Base-by-base conservation (phyloP, 2,113 vertebrate genomes). In the Solea solea region DNA sequence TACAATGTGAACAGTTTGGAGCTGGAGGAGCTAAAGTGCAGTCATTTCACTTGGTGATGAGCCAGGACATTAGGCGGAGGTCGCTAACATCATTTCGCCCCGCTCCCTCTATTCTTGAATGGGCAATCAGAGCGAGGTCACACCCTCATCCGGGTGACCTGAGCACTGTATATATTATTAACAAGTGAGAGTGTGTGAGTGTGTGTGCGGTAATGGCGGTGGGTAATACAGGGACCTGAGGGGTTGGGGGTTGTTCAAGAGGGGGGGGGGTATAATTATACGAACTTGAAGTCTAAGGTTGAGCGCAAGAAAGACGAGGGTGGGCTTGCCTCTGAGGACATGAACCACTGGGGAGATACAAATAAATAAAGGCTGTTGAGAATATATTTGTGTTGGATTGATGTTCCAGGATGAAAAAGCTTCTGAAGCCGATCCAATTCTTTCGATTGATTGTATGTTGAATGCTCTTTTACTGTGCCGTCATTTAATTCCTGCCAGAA, bases 31-130 rank as follows among this genome's bases (percentile, higher is more conserved):
- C 59, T 55, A 8, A 15, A 72, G 71, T 71, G 41, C 40, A 66
- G 65, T 75, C 71, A 76, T 81, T 78, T 74, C 60, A 45, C 40
- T 73, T 83, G 78, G 79, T 86, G 86, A 86, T 78, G 83, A 86
- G 80, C 80, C 80, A 76, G 74, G 60, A 39, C 63, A 57, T 55
- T 13, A 48, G 25, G 39, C n/a, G 9, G 64, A 69, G 57, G 66
- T 52, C 72, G 81, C 78, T 79, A 79, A 57, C 65, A 80, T 59
- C 76, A 72, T 71, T 77, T 79, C 50, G 69, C 42, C 72, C 62
- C 15, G 3, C 51, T 67, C 44, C 39, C 60, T 54, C 28, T 34
- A 25, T 4, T 70, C 14, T 64, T 72, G 59, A 72, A 79, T 61
- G 67, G 60, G 45, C 50, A 69, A 86, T 80, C 76, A 68, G 58